Evolutionary conservation across 2,888 invertebrate genomes (phyloP), one percentile per base, ranked within the genome.

Genomic region (Leptopilina syphax): DNA sequence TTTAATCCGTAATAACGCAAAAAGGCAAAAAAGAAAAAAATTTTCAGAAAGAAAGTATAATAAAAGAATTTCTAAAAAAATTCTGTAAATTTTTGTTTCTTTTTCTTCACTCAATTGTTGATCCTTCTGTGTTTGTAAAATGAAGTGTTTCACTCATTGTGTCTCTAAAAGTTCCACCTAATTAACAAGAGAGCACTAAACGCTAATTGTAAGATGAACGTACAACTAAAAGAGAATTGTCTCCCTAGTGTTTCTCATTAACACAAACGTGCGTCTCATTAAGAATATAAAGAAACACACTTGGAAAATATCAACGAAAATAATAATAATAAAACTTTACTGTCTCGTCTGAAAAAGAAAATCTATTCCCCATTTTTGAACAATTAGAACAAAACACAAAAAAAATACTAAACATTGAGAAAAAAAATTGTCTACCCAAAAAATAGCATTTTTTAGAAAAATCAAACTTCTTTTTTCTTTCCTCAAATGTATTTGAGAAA

Each of bases 181-280:
- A 60, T 60, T 60, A 60, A 60, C 60, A 60, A 60, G 60, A 60
- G 60, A 60, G 60, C 60, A n/a, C 60, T 60, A 18, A n/a, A 60
- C 60, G 60, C 60, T 60, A 60, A 60, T 60, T 60, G 60, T 60
- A 60, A 60, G 60, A 60, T 60, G 60, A 60, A 60, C 18, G 60
- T 60, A 60, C 18, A 60, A 60, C n/a, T 60, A 8, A 60, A 50
- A 60, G 60, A 60, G 60, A 60, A 60, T 60, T 60, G n/a, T 60
- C 60, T 60, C 60, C 12, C 18, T 24, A 63, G 18, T 63, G 24
- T 63, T 63, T 63, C 73, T 57, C 57, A 34, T 10, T 73, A 57
- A 13, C 13, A 54, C 54, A 57, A 73, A 73, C 12, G 34, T 73
- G 73, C n/a, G 70, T 57, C 34, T 73, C 54, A 34, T 73, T 41